Evolutionary conservation across 2,888 invertebrate species (phyloP), one percentile per base, ranked within the genome.

Genomic region (Hoplodrina ambigua): DNA sequence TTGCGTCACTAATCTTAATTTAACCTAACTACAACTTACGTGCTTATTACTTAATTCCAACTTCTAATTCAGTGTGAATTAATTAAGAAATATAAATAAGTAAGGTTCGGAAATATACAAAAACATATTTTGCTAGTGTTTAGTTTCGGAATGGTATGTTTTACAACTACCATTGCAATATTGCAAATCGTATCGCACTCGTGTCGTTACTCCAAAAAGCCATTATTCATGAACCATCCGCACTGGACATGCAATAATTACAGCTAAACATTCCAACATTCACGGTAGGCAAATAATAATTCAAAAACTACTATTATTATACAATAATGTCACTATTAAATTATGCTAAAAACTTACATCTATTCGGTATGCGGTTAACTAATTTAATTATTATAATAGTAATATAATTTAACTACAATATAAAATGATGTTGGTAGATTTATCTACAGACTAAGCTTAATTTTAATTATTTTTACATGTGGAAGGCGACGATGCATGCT

Each of bases 221-320:
- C 4, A 19, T 68, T 70, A 74, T 78, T 84, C 77, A 72, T 69
- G 62, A 72, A 58, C 57, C 75, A 71, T 69, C 81, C 72, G 57
- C 75, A 53, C 17, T 79, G 69, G 66, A 81, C 81, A 77, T 62
- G 72, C 74, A 78, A 73, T 81, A 78, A 80, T 83, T 84, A 80
- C 46, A 75, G 65, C 67, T 78, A 83, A 83, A 83, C 72, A 73
- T 30, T 52, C 49, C 41, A 69, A 58, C 60, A 62, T 69, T 63
- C 58, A 62, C 72, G 57, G 50, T 25, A 68, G 33, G 66, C 64
- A 77, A 78, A 72, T 73, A 57, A 77, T 80, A 63, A 77, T 80
- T 79, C 62, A 78, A 65, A 64, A 73, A 56, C 63, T n/a, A 54
- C 52, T 30, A 67, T 74, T 81, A 71, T 63, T 69, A 15, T 17